Percentiles rank a stretch among this genome's conserved stretches.
Evolutionary conservation across 2,888 invertebrate species (phyloP).

Genomic region (Tipula confusa): DNA sequence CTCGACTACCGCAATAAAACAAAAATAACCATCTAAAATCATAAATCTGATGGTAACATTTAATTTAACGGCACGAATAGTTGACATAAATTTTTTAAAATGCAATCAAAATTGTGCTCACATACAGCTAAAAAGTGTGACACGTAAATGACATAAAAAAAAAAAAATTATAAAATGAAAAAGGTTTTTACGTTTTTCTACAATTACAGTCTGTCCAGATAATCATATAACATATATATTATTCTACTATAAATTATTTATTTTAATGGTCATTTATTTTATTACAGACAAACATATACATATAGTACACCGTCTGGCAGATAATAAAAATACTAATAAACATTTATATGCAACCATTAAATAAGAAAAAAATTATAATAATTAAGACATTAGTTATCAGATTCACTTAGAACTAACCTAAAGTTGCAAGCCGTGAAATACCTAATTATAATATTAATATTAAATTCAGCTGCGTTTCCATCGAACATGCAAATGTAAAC

Average conservation of each 20-base stretch:
- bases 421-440: no score
- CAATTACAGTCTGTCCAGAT: background rate
- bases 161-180: background rate
- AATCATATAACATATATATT: background rate
- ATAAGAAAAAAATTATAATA: background rate
- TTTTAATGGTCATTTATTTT: background rate
- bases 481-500: no score
- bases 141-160: constrained; percentile 4
- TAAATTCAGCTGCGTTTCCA: no score
- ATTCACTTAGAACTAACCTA: no score
- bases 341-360: background rate
- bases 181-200: background rate
- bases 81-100: background rate
- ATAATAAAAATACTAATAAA: background rate
- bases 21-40: no score
- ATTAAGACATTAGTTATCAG: background rate
- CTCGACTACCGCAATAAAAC: no score
- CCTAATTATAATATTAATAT: no score
- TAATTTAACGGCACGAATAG: background rate
- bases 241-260: background rate
- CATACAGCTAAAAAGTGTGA: background rate
- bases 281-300: background rate
- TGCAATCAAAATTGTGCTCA: background rate
- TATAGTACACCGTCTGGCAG: background rate
- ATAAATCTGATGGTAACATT: background rate